These are phyloP conservation scores for Cydia amplana DNA, from an alignment of 1,140 invertebrate genomes.

Conservation along the genomic window DNA sequence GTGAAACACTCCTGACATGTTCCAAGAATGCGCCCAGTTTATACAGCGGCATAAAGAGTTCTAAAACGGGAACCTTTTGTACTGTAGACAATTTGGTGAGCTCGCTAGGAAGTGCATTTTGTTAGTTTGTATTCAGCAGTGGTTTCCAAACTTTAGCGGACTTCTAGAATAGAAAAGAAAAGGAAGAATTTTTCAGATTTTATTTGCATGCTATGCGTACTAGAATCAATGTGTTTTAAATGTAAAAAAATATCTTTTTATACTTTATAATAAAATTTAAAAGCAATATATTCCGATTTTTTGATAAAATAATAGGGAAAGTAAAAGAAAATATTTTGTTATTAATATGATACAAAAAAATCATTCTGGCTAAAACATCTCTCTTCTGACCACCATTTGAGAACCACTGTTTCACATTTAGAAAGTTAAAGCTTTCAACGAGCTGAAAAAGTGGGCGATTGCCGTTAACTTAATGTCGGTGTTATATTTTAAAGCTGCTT, in stretches of 20 bases:
- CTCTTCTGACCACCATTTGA: background rate
- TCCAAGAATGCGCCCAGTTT: constrained; percentile 23
- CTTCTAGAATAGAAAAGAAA: background rate
- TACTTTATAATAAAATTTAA: too few relatives aligned
- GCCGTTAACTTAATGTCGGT: constrained; percentile 2
- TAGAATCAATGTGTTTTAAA: too few relatives aligned
- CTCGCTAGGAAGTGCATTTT: constrained; percentile 27
- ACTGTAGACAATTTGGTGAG: constrained; percentile 31
- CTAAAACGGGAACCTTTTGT: constrained; percentile 25
- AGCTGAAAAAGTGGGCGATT: constrained; percentile 6
- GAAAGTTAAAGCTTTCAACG: constrained; percentile 18
- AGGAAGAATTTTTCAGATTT: too few relatives aligned
- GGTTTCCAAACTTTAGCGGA: background rate
- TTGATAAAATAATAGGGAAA: too few relatives aligned
- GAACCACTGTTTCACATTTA: background rate
- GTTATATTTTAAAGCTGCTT: background rate
- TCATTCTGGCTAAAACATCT: too few relatives aligned
- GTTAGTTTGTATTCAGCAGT: constrained; percentile 4
- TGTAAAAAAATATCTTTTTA: too few relatives aligned
- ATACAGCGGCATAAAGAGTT: constrained; percentile 14
- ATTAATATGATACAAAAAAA: too few relatives aligned
- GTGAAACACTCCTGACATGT: constrained; percentile 11
- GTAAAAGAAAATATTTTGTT: too few relatives aligned
- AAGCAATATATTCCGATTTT: too few relatives aligned
- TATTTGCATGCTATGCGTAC: too few relatives aligned